Conservation (phyloP, 2,797 vertebrate species). For the Tenualosa thibaudeaui region DNA sequence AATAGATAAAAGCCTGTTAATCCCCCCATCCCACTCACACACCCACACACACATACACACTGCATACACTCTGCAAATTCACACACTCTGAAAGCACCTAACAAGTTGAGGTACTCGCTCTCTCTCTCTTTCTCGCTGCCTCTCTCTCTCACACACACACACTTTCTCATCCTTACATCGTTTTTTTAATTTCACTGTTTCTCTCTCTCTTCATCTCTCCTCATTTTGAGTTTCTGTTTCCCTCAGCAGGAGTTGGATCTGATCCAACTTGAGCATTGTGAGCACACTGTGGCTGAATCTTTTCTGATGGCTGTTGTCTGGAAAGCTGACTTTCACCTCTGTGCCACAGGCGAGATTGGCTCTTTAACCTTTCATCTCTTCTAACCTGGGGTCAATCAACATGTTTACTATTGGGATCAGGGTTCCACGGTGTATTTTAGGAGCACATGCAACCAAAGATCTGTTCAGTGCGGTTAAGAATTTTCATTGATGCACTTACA, state of each 20-base stretch:
- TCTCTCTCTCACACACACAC: background rate
- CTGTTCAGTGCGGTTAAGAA: too few relatives aligned
- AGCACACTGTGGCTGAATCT: background rate
- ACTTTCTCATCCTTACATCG: too few relatives aligned
- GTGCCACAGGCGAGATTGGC: background rate
- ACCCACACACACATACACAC: background rate
- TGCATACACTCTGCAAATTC: constrained; percentile 8
- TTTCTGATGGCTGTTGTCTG: background rate
- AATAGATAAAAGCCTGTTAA: constrained; percentile 58
- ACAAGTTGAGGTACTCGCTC: background rate
- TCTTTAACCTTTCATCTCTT: too few relatives aligned
- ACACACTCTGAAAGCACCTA: constrained; percentile 29
- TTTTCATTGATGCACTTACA: too few relatives aligned
- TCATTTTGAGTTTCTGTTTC: too few relatives aligned
- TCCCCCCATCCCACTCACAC: constrained; percentile 5
- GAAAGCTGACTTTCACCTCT: background rate
- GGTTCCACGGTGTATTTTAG: too few relatives aligned
- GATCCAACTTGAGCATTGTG: too few relatives aligned
- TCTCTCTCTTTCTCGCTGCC: background rate
- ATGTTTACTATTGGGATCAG: too few relatives aligned
- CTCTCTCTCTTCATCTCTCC: background rate
- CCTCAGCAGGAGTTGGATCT: too few relatives aligned
- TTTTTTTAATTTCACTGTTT: background rate
- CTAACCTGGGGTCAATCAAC: too few relatives aligned
- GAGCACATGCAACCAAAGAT: too few relatives aligned